These are phyloP conservation scores for Ectobius pallidus DNA, from an alignment of 2,888 invertebrate genomes.

Conservation along the genomic window DNA sequence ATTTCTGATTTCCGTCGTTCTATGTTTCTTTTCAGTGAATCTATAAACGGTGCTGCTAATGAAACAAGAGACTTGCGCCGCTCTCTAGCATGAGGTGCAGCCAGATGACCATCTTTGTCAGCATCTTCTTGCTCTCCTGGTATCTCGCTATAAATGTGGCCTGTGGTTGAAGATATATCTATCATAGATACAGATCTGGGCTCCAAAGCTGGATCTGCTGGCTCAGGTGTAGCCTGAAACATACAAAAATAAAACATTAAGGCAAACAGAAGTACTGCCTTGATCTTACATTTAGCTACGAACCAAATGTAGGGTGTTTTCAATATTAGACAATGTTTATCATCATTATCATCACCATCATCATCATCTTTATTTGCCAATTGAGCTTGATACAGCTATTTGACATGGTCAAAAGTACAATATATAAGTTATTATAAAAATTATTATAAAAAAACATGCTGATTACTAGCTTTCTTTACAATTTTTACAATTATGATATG, in stretches of 20 bases:
- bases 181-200: slow-evolving; percentile 20
- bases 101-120: neutral
- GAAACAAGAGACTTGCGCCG: neutral
- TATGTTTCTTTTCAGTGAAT: slow-evolving; percentile 5
- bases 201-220: neutral
- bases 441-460: no score
- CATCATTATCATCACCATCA: no score
- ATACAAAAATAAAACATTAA: neutral
- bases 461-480: no score
- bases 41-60: slow-evolving; percentile 3
- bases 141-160: neutral
- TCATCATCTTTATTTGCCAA: no score
- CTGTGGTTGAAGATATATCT: neutral
- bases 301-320: no score
- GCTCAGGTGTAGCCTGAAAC: neutral
- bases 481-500: no score
- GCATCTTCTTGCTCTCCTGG: neutral
- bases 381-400: no score
- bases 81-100: neutral
- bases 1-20: slow-evolving; percentile 24
- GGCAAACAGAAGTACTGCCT: neutral
- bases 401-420: no score
- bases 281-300: no score
- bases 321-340: no score
- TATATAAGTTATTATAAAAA: no score